Conservation (phyloP, 2,888 invertebrate species). For the Lamproptera curius region DNA sequence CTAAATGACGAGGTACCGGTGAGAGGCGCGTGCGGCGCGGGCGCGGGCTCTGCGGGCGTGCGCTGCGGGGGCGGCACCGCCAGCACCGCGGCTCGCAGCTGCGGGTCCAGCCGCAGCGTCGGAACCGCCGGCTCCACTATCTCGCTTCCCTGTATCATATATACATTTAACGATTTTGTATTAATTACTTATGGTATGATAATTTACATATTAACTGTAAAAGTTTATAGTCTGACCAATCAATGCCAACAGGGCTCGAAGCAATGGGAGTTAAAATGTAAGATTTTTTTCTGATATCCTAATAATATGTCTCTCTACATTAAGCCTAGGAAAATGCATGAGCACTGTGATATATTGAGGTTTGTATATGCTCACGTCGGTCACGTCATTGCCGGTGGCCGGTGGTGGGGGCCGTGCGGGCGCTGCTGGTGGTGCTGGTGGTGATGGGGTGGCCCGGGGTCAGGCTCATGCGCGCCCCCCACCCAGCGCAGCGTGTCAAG, state of each 20-base stretch:
- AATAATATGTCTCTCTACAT: no score
- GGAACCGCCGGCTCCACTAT: conserved; percentile 58
- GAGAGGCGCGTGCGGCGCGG: conserved; percentile 29
- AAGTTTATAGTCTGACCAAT: no score
- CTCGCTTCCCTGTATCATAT: conserved; percentile 10
- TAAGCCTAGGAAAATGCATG: no score
- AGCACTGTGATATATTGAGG: no score
- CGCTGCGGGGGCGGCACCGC: conserved; percentile 47
- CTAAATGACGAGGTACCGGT: conserved; percentile 26
- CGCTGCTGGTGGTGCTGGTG: conserved; percentile 24
- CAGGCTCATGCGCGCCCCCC: conserved; percentile 30
- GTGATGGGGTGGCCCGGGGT: conserved; percentile 24
- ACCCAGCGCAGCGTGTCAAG: conserved; percentile 81
- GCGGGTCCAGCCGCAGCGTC: conserved; percentile 79
- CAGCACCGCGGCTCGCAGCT: conserved; percentile 77
- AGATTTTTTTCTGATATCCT: no score
- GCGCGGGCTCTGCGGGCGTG: conserved; percentile 22
- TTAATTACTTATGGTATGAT: no score
- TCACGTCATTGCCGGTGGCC: neutral
- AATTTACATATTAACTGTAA: no score
- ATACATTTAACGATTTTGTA: no score
- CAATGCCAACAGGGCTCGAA: no score
- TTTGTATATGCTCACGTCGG: no score
- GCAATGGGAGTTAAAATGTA: no score
- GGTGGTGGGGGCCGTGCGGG: conserved; percentile 17